Base-by-base conservation (phyloP, 23 tunicate species). In the Halocynthia roretzi region DNA sequence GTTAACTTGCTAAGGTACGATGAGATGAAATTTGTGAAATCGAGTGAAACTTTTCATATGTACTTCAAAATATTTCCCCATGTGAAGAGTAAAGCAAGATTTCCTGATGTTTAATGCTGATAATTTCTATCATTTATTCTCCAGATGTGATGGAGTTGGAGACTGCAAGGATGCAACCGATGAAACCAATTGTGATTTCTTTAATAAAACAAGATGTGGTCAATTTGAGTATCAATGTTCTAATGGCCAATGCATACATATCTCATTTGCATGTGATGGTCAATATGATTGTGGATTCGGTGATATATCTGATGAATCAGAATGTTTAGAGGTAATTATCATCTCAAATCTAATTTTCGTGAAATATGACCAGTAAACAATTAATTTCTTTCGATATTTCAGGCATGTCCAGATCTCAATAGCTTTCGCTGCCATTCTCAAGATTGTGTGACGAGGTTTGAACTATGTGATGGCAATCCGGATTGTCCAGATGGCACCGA, bases 221-320 rank as follows among this genome's bases (percentile, higher is more conserved):
- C 71, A 52, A 8, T 60, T 61, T 15, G 79, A 72, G 55, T 83
- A 84, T 57, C 9, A 18, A 23, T 89, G 96, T 56, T 22, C 44
- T 44, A 83, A 53, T 63, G 96, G 96, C 40, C 70, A 80, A 70
- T 89, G 89, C 78, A 80, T 89, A 52, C 7, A 52, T 14, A 51
- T 54, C 18, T 60, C 82, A 19, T 62, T 76, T 7, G 81, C 81
- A 8, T 89, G 96, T 69, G 86, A 89, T 71, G 96, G 89, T 31
- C 52, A 69, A 9, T 67, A 67, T 53, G 80, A 84, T 70, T 89
- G 96, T 62, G 96, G 96, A 44, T 84, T 89, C 23, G 85, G 85
- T 51, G 96, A 89, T 53, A 80, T 73, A 5, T 67, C 89, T 6
- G 96, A 89, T 61, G 96, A 89, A 67, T 54, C 67, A 10, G 76